Conservation (phyloP, 2,888 invertebrate genomes). For the Fissipunctia ypsillon region DNA sequence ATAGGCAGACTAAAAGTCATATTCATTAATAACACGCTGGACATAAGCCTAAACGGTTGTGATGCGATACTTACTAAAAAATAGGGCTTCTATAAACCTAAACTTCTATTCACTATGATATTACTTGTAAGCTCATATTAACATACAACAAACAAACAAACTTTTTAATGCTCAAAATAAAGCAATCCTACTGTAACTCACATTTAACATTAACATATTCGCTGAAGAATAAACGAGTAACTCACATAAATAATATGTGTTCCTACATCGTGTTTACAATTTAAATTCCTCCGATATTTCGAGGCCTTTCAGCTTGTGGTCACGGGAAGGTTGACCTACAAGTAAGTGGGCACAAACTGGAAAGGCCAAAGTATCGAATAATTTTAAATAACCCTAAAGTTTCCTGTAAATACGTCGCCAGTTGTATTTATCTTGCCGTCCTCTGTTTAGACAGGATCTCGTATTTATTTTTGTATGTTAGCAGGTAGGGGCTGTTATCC, state of each 20-base stretch:
- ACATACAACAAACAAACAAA: slow-evolving; percentile 10
- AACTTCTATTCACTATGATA: not conserved
- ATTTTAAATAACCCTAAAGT: slow-evolving; percentile 53
- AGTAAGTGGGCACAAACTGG: slow-evolving; percentile 26
- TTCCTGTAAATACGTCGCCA: slow-evolving; percentile 32
- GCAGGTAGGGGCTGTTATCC: too few relatives aligned
- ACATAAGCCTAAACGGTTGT: not conserved
- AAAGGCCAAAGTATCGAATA: slow-evolving; percentile 23
- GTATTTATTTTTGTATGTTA: slow-evolving; percentile 7
- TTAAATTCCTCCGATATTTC: slow-evolving; percentile 40
- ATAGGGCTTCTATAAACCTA: not conserved
- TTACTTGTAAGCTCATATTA: not conserved
- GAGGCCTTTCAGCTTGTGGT: slow-evolving; percentile 47
- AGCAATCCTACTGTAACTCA: slow-evolving; percentile 26
- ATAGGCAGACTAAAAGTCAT: not conserved
- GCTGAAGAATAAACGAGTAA: slow-evolving; percentile 13
- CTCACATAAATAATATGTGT: slow-evolving; percentile 38
- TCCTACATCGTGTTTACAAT: slow-evolving; percentile 33
- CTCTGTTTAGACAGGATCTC: slow-evolving; percentile 1
- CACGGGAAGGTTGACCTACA: slow-evolving; percentile 51
- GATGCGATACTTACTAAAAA: not conserved
- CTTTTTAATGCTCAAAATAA: slow-evolving; percentile 19
- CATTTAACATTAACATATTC: slow-evolving; percentile 33
- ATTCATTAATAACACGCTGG: not conserved
- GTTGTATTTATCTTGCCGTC: slow-evolving; percentile 29